Conservation (phyloP, 2,113 vertebrate genomes). For the Chloropsis hardwickii region DNA sequence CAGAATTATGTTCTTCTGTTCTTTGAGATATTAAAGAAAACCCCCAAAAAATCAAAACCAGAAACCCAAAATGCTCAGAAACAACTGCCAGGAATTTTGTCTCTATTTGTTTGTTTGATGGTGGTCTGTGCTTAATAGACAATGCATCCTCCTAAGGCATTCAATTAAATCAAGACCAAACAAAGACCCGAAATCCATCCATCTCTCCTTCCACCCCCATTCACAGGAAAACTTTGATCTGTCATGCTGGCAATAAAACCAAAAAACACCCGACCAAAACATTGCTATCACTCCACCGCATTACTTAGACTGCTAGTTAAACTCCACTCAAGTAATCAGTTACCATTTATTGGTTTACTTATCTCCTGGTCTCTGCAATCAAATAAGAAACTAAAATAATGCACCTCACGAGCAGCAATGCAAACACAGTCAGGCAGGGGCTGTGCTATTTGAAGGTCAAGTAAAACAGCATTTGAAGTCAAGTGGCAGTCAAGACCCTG, state of each 20-base stretch:
- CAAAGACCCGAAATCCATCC: background rate
- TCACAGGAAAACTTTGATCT: constrained; percentile 49
- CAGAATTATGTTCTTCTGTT: background rate
- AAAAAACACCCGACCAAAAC: background rate
- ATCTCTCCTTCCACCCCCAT: background rate
- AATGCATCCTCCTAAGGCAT: background rate
- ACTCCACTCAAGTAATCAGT: constrained; percentile 24
- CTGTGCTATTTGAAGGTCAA: background rate
- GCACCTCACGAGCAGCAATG: background rate
- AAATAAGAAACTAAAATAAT: background rate
- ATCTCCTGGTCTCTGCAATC: background rate
- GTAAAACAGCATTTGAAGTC: background rate
- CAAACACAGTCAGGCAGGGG: background rate
- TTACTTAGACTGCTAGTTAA: constrained; percentile 6
- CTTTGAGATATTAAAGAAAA: background rate
- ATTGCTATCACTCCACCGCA: background rate
- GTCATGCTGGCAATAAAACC: background rate
- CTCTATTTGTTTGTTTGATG: constrained; percentile 27
- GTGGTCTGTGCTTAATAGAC: constrained; percentile 22
- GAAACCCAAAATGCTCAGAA: background rate
- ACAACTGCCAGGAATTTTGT: background rate
- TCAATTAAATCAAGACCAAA: constrained; percentile 12
- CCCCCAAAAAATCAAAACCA: background rate
- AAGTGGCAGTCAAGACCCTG: background rate
- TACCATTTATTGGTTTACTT: constrained; percentile 19